Percentiles rank a stretch among this genome's conserved stretches.
phyloP scores from a whole-genome alignment of 2,888 invertebrate species.

The Eurytoma adleriae region DNA sequence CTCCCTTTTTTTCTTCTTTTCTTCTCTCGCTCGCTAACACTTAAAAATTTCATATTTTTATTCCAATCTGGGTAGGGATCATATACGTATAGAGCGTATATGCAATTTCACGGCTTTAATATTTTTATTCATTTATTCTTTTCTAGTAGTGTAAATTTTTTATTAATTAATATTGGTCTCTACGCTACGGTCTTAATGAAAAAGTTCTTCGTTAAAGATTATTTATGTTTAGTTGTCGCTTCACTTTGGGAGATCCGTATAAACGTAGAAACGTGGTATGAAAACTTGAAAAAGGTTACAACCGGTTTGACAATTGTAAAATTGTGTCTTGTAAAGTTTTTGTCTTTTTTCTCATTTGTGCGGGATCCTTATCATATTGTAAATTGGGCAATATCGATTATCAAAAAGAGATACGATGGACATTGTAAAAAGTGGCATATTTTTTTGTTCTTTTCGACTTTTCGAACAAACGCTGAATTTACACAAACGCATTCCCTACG shows the following conservation, averaged over 20 bases:
- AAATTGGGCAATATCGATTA: slow-evolving; percentile 73
- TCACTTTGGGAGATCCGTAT: slow-evolving; percentile 72
- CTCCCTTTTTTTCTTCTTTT: slow-evolving; percentile 51
- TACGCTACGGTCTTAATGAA: slow-evolving; percentile 73
- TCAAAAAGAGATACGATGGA: slow-evolving; percentile 69
- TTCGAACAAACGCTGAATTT: slow-evolving; percentile 71
- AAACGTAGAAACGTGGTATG: slow-evolving; percentile 75
- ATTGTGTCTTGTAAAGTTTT: slow-evolving; percentile 48
- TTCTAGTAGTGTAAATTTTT: slow-evolving; percentile 58
- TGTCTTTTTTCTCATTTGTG: slow-evolving; percentile 58
- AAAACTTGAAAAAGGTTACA: slow-evolving; percentile 72
- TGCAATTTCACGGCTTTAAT: slow-evolving; percentile 58
- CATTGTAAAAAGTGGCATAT: slow-evolving; percentile 67
- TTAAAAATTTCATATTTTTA: slow-evolving; percentile 64
- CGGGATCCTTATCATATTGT: slow-evolving; percentile 62
- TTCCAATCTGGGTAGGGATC: slow-evolving; percentile 65
- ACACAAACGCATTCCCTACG: slow-evolving; percentile 72
- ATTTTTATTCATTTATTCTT: slow-evolving; percentile 60
- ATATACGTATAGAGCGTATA: slow-evolving; percentile 64
- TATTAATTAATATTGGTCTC: slow-evolving; percentile 58
- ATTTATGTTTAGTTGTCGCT: slow-evolving; percentile 61
- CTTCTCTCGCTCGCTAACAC: slow-evolving; percentile 63
- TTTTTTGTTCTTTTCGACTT: slow-evolving; percentile 54
- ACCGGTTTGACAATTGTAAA: slow-evolving; percentile 60
- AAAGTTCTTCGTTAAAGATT: slow-evolving; percentile 68